Conservation (phyloP, 1,140 invertebrate species). For the Andricus grossulariae region DNA sequence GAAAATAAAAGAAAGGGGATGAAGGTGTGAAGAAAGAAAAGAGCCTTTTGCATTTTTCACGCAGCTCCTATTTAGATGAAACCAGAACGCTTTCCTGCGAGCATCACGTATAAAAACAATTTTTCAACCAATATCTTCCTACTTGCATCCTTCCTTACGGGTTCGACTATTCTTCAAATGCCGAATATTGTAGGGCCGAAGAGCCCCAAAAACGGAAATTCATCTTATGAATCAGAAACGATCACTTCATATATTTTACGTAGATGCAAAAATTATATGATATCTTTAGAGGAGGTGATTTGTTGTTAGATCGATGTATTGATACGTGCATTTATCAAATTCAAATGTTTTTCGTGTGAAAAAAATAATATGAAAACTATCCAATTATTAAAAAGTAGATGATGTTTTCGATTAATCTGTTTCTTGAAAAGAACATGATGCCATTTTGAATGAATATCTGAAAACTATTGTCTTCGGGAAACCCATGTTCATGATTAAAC, state of each 20-base stretch:
- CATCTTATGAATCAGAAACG: conserved; percentile 24
- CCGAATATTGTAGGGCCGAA: conserved; percentile 10
- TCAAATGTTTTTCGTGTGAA: neutral
- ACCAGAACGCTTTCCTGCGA: conserved; percentile 1
- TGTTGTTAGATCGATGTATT: neutral
- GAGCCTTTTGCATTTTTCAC: conserved; percentile 32
- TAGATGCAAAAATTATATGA: neutral
- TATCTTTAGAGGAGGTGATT: conserved; percentile 13
- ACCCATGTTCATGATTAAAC: no score
- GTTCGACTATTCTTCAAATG: conserved; percentile 22
- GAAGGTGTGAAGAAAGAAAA: conserved; percentile 36
- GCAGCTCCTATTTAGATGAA: conserved; percentile 16
- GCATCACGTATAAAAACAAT: conserved; percentile 27
- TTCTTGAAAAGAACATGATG: no score
- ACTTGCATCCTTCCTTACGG: neutral
- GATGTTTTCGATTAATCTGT: no score
- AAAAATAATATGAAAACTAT: no score
- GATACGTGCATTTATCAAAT: neutral
- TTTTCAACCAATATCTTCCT: conserved; percentile 25
- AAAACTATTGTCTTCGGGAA: no score
- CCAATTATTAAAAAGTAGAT: no score
- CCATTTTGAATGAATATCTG: no score
- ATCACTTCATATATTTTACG: conserved; percentile 8
- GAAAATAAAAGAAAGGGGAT: neutral
- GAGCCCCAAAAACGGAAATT: neutral